Conservation (phyloP, 1,140 invertebrate genomes). For the Portunus trituberculatus region DNA sequence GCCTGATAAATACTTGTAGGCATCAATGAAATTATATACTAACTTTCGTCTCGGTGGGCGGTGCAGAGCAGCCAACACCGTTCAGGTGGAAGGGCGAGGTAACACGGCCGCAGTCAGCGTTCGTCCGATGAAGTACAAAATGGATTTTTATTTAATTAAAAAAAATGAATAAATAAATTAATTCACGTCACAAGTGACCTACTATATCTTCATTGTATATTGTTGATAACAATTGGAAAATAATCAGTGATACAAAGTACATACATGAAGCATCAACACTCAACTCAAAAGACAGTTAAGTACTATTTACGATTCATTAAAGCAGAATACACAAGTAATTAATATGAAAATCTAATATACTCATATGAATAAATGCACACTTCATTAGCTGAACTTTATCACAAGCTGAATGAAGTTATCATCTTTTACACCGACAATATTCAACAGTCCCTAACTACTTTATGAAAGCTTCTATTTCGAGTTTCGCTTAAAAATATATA, state of each 20-base stretch:
- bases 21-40: constrained; percentile 15
- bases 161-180: neutral
- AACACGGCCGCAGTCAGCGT: neutral
- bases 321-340: neutral
- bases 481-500: neutral
- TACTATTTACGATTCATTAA: constrained; percentile 13
- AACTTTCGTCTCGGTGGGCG: neutral
- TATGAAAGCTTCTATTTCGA: neutral
- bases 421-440: neutral
- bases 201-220: neutral
- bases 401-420: constrained; percentile 13
- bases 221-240: neutral
- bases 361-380: neutral
- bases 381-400: constrained; percentile 2
- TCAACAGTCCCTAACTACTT: neutral
- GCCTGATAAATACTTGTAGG: constrained; percentile 2
- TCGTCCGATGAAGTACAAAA: neutral
- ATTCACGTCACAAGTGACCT: neutral
- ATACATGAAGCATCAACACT: neutral
- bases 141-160: neutral
- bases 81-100: neutral
- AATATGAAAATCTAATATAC: neutral
- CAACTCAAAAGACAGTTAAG: neutral
- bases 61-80: neutral
- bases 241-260: neutral